Percentiles rank a stretch among this genome's conserved stretches.
These are phyloP conservation scores for Climacteris rufus DNA, from an alignment of 2,113 vertebrate genomes.

Conservation along the genomic window DNA sequence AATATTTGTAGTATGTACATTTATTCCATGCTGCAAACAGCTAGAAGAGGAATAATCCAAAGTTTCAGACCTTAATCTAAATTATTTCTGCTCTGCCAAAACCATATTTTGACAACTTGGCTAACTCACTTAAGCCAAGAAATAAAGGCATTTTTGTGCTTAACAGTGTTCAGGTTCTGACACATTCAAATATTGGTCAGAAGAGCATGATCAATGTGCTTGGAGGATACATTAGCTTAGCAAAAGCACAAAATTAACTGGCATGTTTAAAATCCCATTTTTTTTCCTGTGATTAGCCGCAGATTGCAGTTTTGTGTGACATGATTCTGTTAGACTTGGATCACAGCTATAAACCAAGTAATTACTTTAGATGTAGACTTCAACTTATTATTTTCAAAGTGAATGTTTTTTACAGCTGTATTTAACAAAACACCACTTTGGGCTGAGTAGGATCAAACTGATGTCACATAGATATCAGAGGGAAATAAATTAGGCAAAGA, in stretches of 20 bases:
- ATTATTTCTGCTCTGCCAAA: neutral
- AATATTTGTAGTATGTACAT: neutral
- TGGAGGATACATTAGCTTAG: neutral
- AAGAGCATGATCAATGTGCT: neutral
- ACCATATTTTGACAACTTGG: neutral
- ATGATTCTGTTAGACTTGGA: neutral
- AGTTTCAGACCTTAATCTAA: neutral
- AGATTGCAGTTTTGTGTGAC: neutral
- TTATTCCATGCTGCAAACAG: neutral
- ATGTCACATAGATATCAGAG: neutral
- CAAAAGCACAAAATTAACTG: neutral
- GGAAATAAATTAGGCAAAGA: neutral
- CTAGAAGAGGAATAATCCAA: neutral
- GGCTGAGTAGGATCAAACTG: neutral
- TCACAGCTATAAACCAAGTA: neutral
- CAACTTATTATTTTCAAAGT: neutral
- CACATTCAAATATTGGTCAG: neutral
- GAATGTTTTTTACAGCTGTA: neutral
- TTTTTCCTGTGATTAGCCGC: neutral
- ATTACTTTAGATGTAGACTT: neutral
- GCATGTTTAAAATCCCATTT: accelerated
- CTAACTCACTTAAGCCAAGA: neutral
- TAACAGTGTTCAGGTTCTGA: neutral
- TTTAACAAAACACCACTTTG: neutral
- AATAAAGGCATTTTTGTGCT: neutral